phyloP scores from a whole-genome alignment of 1,140 invertebrate species.

The Drosophila bocki region DNA sequence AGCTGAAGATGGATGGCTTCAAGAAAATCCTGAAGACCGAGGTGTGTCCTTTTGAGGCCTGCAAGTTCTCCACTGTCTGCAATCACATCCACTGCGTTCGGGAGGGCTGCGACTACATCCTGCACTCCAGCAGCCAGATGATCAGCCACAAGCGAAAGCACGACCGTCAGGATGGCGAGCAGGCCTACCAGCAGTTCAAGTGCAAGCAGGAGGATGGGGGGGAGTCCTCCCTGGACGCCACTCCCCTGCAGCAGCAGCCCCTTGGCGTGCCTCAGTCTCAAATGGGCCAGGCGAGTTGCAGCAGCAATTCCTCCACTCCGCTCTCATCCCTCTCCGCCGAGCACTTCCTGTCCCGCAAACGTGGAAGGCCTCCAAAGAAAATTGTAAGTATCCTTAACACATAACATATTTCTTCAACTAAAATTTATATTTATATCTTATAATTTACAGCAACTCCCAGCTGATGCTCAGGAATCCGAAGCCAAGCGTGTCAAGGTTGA shows the following conservation, averaged over 20 bases:
- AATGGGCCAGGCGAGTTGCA: background rate
- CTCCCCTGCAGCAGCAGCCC: conserved; percentile 7
- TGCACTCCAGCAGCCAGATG: conserved; percentile 98
- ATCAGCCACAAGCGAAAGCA: conserved; percentile 99
- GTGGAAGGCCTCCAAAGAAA: conserved; percentile 81
- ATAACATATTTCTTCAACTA: background rate
- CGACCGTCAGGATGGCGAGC: conserved; percentile 95
- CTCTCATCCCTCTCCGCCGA: conserved; percentile 78
- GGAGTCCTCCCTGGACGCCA: conserved; percentile 55
- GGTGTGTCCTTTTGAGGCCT: conserved; percentile 94
- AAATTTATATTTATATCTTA: background rate
- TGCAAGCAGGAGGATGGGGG: conserved; percentile 62
- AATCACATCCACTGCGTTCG: conserved; percentile 99
- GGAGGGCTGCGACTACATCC: conserved; percentile 96
- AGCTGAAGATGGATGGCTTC: conserved; percentile 97
- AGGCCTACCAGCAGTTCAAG: conserved; percentile 93
- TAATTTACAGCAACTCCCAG: conserved; percentile 65
- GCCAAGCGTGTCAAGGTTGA: conserved; percentile 65
- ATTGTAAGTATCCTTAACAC: conserved; percentile 62
- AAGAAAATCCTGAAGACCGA: conserved; percentile 99
- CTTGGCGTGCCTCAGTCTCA: background rate
- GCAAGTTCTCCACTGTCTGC: conserved; percentile 95
- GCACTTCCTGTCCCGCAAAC: conserved; percentile 79
- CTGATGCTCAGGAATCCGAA: conserved; percentile 57
- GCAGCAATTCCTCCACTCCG: conserved; percentile 64